Conservation (phyloP, 2,797 vertebrate genomes). For the Eupleurogrammus muticus region DNA sequence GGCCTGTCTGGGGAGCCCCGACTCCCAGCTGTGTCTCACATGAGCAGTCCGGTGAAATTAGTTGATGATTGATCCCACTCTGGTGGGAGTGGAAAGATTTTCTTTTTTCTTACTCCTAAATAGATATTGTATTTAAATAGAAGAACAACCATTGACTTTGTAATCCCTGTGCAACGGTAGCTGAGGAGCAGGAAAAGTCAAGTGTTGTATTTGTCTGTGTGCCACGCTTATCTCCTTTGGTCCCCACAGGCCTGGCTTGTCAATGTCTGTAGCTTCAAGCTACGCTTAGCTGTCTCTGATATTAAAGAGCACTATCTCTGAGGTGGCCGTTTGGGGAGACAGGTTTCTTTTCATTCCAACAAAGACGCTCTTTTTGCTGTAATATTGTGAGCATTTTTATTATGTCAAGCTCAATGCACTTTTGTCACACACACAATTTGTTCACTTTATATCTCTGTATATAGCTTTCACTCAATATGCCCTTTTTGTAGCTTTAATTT, state of each 20-base stretch:
- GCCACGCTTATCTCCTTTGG: conserved; percentile 80
- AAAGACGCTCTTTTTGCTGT: conserved; percentile 63
- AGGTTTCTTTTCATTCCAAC: conserved; percentile 79
- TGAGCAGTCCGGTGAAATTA: conserved; percentile 86
- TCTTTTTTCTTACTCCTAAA: conserved; percentile 74
- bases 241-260: conserved; percentile 88
- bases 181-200: conserved; percentile 86
- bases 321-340: conserved; percentile 80
- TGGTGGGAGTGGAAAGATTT: conserved; percentile 74
- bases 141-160: conserved; percentile 85
- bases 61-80: conserved; percentile 85
- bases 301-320: conserved; percentile 86
- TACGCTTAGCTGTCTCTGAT: conserved; percentile 82
- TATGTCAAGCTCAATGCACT: conserved; percentile 45
- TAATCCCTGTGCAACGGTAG: conserved; percentile 87
- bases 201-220: conserved; percentile 88
- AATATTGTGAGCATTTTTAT: conserved; percentile 58
- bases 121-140: conserved; percentile 89
- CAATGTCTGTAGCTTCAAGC: conserved; percentile 88
- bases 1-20: conserved; percentile 74
- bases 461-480: conserved; percentile 42
- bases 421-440: conserved; percentile 39
- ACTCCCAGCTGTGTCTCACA: conserved; percentile 80
- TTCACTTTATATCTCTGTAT: conserved; percentile 44
- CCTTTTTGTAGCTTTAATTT: conserved; percentile 26